These are phyloP conservation scores for Tigriopus japonicus DNA, from an alignment of 1,140 invertebrate species.

Conservation along the genomic window DNA sequence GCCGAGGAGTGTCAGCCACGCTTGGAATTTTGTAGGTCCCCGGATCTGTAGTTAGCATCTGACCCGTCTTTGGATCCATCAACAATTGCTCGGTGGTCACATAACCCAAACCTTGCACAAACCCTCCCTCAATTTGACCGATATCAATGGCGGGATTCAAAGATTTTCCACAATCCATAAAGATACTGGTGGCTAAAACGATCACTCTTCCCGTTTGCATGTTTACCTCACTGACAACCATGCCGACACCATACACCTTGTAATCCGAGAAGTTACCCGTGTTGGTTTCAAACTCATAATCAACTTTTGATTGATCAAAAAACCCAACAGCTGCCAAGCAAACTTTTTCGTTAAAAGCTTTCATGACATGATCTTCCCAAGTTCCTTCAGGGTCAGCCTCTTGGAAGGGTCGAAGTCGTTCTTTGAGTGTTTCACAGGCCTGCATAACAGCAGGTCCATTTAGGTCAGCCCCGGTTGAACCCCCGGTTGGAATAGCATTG, in stretches of 20 bases:
- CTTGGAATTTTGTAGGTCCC: conserved; percentile 84
- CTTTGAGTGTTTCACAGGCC: conserved; percentile 56
- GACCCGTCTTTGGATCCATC: conserved; percentile 46
- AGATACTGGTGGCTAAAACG: conserved; percentile 23
- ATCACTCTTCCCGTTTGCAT: conserved; percentile 69
- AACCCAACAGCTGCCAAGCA: conserved; percentile 69
- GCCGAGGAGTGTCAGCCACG: conserved; percentile 23
- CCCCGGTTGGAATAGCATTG: conserved; percentile 78
- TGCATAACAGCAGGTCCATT: conserved; percentile 86
- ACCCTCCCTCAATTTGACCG: conserved; percentile 7
- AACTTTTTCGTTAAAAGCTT: conserved; percentile 57
- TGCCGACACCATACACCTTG: conserved; percentile 55
- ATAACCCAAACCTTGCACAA: conserved; percentile 6
- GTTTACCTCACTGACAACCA: conserved; percentile 65
- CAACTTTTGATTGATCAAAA: conserved; percentile 21
- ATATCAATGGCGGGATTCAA: conserved; percentile 12
- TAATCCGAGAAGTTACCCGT: conserved; percentile 42
- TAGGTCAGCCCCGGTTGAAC: conserved; percentile 71
- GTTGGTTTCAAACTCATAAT: not conserved
- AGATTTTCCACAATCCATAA: conserved; percentile 7
- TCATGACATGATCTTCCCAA: conserved; percentile 66
- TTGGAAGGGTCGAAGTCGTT: conserved; percentile 55
- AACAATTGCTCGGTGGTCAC: conserved; percentile 27
- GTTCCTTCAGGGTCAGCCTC: conserved; percentile 45
- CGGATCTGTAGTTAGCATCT: conserved; percentile 60